A percentile compares a stretch with the other conserved stretches of the same genome.
Conservation (phyloP, 2,113 vertebrate species). For the Lophura nycthemera region DNA sequence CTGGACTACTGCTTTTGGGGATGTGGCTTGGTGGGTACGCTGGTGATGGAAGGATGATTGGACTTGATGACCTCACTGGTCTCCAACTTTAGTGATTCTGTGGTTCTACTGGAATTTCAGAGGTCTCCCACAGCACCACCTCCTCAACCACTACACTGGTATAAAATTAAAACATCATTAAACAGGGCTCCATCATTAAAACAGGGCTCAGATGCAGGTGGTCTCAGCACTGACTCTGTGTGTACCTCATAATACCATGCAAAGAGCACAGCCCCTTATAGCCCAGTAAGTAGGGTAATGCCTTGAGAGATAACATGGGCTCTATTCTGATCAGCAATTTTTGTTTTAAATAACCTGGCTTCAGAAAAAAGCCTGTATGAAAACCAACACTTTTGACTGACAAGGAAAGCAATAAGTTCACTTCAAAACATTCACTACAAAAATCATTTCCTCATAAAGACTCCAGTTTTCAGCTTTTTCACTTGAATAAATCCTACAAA, state of each 20-base stretch:
- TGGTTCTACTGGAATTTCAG: neutral
- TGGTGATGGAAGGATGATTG: too few species aligned
- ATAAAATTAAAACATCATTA: neutral
- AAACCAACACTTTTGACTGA: neutral
- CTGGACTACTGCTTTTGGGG: neutral
- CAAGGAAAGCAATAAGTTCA: neutral
- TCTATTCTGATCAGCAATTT: neutral
- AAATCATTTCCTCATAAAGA: neutral
- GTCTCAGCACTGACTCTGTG: neutral
- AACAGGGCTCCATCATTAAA: neutral
- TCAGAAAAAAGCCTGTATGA: neutral
- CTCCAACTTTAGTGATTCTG: too few species aligned
- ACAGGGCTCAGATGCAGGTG: neutral
- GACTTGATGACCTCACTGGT: too few species aligned
- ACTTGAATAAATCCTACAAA: neutral
- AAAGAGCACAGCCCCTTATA: neutral
- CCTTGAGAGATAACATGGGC: neutral
- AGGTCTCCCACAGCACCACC: neutral
- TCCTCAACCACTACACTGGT: fast-evolving
- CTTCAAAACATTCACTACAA: neutral
- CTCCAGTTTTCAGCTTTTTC: neutral
- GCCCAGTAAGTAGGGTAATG: neutral
- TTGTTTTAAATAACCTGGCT: neutral
- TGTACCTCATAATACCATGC: fast-evolving
- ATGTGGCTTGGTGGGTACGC: too few species aligned